phyloP scores from a whole-genome alignment of 2,113 vertebrate species.

The Syngnathoides biaculeatus region DNA sequence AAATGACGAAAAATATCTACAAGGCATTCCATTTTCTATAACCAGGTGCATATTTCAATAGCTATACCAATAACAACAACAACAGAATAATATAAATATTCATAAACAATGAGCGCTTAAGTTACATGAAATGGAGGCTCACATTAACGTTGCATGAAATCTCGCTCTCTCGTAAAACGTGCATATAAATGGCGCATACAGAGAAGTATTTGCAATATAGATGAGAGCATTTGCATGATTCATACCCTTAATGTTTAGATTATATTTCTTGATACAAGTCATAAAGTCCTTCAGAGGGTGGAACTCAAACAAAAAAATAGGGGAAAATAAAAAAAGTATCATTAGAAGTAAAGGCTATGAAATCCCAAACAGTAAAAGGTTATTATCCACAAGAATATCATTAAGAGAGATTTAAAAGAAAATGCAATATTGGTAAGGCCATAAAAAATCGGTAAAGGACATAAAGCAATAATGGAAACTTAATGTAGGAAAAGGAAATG shows the following conservation, averaged over 20 bases:
- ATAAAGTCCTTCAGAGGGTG: constrained; percentile 1
- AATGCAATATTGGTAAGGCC: constrained; percentile 6
- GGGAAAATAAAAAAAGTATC: background rate
- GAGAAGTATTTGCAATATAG: constrained; percentile 8
- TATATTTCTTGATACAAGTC: background rate
- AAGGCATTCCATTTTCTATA: background rate
- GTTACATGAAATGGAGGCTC: background rate
- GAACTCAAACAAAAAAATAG: background rate
- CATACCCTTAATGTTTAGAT: background rate
- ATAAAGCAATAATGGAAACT: constrained; percentile 14
- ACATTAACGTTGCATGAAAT: background rate
- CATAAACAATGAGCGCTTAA: background rate
- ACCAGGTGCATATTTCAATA: background rate
- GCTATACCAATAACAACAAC: background rate
- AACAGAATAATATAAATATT: background rate
- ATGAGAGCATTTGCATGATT: background rate
- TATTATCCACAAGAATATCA: constrained; percentile 2
- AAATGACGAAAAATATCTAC: background rate
- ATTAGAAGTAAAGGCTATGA: background rate
- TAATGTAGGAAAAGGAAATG: constrained; percentile 5
- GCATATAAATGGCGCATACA: background rate
- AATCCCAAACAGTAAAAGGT: constrained; percentile 5
- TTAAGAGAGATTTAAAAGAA: constrained; percentile 9
- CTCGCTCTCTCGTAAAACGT: constrained; percentile 2
- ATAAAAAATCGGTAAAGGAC: constrained; percentile 6